A percentile compares a stretch with the other conserved stretches of the same genome.
Evolutionary conservation across 2,797 vertebrate species (phyloP).

Genomic region (Kryptolebias ocellatus): DNA sequence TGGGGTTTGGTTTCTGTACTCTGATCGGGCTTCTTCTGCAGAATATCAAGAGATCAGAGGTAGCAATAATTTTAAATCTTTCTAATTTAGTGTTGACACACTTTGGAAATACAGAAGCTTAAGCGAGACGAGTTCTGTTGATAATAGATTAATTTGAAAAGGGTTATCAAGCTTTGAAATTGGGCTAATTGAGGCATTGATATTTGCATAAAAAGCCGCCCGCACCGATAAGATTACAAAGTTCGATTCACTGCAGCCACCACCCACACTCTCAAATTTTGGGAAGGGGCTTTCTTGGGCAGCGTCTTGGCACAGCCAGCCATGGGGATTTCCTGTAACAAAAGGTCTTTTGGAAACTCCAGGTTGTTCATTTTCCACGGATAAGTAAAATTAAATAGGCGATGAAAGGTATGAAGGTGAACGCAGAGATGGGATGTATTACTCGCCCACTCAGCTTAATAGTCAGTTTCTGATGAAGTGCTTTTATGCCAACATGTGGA

Average conservation of each 20-base stretch:
- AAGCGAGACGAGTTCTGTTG: neutral
- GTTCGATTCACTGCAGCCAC: constrained; percentile 38
- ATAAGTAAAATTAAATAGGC: constrained; percentile 44
- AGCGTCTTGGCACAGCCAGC: constrained; percentile 50
- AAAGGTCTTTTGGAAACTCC: constrained; percentile 51
- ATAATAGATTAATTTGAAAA: constrained; percentile 1
- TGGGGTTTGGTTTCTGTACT: constrained; percentile 63
- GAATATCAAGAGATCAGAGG: constrained; percentile 32
- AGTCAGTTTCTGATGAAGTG: constrained; percentile 10
- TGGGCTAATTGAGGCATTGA: neutral
- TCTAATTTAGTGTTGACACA: neutral
- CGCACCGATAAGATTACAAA: constrained; percentile 32
- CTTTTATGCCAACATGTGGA: constrained; percentile 18
- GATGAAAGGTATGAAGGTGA: constrained; percentile 34
- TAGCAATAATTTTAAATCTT: neutral
- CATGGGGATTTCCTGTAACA: constrained; percentile 62
- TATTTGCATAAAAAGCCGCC: constrained; percentile 7
- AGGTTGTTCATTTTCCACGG: constrained; percentile 47
- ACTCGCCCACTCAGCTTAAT: constrained; percentile 9
- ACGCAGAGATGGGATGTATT: constrained; percentile 20
- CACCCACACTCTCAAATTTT: constrained; percentile 18
- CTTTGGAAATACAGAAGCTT: neutral
- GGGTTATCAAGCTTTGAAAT: neutral
- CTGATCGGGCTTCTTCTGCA: constrained; percentile 5
- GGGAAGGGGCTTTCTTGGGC: constrained; percentile 12